Percentiles rank a stretch among this genome's conserved stretches.
These are phyloP conservation scores for Cyclophora punctaria DNA, from an alignment of 2,888 invertebrate genomes.

Conservation along the genomic window DNA sequence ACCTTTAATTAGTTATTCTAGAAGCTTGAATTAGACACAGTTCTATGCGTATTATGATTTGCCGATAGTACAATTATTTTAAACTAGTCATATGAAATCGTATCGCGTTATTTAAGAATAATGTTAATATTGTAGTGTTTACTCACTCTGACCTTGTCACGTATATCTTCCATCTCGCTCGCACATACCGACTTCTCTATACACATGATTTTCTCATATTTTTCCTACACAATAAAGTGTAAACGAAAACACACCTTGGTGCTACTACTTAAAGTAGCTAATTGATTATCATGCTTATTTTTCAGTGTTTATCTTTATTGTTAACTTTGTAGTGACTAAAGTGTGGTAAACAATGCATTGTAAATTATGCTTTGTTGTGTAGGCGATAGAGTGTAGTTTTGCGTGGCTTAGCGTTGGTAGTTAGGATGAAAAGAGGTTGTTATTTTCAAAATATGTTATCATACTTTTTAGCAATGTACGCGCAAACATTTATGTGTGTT, in stretches of 20 bases:
- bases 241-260: conserved; percentile 32
- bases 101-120: conserved; percentile 15
- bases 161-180: conserved; percentile 37
- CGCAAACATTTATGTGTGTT: conserved; percentile 48
- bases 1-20: too few species aligned
- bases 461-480: conserved; percentile 64
- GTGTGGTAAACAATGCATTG: conserved; percentile 4
- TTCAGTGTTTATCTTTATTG: conserved; percentile 57
- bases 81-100: conserved; percentile 14
- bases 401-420: conserved; percentile 11
- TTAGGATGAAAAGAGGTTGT: conserved; percentile 12
- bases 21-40: too few species aligned
- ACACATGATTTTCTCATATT: conserved; percentile 51
- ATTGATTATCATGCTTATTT: conserved; percentile 25
- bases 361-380: conserved; percentile 21
- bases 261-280: conserved; percentile 24
- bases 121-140: conserved; percentile 24
- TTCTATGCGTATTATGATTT: too few species aligned
- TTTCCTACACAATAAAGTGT: conserved; percentile 42
- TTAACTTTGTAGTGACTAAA: conserved; percentile 26
- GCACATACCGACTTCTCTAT: conserved; percentile 31
- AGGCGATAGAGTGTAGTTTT: conserved; percentile 19
- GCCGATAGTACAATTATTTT: neutral
- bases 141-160: conserved; percentile 57
- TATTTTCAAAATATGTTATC: conserved; percentile 51